Conservation (phyloP, 2,888 invertebrate genomes). For the Villa cingulata region DNA sequence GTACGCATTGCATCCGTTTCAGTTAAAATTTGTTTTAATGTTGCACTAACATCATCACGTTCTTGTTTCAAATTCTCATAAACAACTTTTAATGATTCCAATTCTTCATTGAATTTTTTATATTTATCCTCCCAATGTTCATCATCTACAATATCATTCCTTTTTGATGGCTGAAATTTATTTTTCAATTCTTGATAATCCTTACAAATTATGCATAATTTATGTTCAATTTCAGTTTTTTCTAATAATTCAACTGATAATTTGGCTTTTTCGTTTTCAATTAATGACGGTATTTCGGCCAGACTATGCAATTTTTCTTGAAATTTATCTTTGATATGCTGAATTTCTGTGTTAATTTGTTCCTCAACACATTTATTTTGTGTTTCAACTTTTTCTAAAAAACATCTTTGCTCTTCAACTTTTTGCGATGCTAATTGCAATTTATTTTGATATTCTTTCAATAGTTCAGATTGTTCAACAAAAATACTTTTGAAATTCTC, state of each 20-base stretch:
- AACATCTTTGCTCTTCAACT: conserved; percentile 28
- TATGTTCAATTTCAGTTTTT: conserved; percentile 24
- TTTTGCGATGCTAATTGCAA: conserved; percentile 29
- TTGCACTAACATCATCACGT: conserved; percentile 4
- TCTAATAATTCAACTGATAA: conserved; percentile 24
- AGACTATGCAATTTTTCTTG: conserved; percentile 28
- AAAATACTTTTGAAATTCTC: conserved; percentile 27
- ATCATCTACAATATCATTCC: conserved; percentile 2
- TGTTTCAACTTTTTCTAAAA: conserved; percentile 27
- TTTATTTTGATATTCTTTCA: conserved; percentile 28
- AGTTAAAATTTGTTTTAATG: conserved; percentile 19
- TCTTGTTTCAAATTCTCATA: conserved; percentile 26
- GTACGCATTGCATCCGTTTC: conserved; percentile 25
- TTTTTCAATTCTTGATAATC: conserved; percentile 24
- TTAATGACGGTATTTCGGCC: conserved; percentile 24
- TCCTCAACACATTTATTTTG: conserved; percentile 28
- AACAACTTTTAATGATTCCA: conserved; percentile 20
- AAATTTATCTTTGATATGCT: conserved; percentile 24
- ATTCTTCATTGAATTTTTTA: conserved; percentile 23
- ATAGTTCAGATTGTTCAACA: conserved; percentile 27
- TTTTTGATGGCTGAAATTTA: conserved; percentile 18
- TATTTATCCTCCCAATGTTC: conserved; percentile 22
- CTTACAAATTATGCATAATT: conserved; percentile 11
- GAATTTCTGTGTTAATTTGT: conserved; percentile 21
- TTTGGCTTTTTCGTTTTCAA: conserved; percentile 27